These are phyloP conservation scores for Andrena hattorfiana DNA, from an alignment of 2,888 invertebrate species.

Conservation along the genomic window DNA sequence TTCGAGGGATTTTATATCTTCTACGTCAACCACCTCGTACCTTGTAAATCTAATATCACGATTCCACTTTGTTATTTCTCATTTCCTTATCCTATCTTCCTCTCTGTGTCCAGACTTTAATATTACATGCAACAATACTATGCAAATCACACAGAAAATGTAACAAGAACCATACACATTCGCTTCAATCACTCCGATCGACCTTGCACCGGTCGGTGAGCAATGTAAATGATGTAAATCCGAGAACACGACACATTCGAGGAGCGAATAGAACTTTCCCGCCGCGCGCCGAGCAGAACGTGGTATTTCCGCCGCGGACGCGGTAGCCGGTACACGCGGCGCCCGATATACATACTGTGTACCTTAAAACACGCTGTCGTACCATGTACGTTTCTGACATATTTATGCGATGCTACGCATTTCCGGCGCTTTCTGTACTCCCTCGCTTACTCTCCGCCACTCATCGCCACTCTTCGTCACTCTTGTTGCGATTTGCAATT, in stretches of 20 bases:
- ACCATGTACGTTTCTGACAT: background rate
- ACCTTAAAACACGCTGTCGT: background rate
- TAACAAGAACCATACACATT: slow-evolving; percentile 25
- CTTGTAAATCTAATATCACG: slow-evolving; percentile 31
- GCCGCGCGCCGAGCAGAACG: background rate
- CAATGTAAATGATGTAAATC: slow-evolving; percentile 6
- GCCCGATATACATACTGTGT: too few species aligned
- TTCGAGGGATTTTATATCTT: slow-evolving; percentile 9
- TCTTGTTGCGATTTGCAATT: background rate
- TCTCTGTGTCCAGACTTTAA: slow-evolving; percentile 82
- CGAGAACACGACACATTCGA: background rate
- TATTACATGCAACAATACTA: slow-evolving; percentile 79
- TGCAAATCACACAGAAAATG: slow-evolving; percentile 54
- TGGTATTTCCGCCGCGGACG: background rate
- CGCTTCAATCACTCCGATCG: slow-evolving; percentile 23
- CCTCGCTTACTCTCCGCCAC: background rate
- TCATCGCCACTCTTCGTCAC: background rate
- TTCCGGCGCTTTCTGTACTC: background rate
- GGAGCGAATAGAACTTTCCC: background rate
- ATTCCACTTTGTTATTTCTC: slow-evolving; percentile 18
- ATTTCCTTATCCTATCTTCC: slow-evolving; percentile 70
- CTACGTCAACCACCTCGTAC: slow-evolving; percentile 23
- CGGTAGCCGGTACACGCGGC: background rate
- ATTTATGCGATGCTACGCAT: background rate
- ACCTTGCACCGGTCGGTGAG: slow-evolving; percentile 2